These are phyloP conservation scores for Troilus luridus DNA, from an alignment of 2,888 invertebrate species.

Conservation along the genomic window DNA sequence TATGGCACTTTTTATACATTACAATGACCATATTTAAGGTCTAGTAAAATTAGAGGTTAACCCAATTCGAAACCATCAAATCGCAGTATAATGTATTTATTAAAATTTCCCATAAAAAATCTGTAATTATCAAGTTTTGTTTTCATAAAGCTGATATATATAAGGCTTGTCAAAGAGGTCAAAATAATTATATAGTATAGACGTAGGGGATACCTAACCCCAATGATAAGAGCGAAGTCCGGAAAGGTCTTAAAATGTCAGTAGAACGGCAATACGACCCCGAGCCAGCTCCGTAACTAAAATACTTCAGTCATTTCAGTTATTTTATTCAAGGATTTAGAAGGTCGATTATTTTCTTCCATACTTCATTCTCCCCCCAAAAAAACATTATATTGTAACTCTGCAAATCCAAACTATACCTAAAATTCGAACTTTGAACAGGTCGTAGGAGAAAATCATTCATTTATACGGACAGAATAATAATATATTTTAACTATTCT, in stretches of 20 bases:
- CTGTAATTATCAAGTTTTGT: neutral
- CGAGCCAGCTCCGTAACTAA: neutral
- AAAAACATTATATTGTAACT: too few species aligned
- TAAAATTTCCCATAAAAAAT: neutral
- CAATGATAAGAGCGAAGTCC: neutral
- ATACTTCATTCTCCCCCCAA: too few species aligned
- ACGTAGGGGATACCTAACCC: neutral
- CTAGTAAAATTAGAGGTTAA: too few species aligned
- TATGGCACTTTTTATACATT: too few species aligned
- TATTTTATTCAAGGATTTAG: neutral
- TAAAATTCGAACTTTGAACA: too few species aligned
- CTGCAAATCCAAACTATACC: too few species aligned
- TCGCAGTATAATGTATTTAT: too few species aligned
- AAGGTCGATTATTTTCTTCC: neutral
- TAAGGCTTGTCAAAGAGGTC: neutral
- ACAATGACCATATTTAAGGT: too few species aligned
- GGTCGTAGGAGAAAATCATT: too few species aligned
- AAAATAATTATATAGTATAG: neutral
- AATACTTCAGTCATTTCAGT: neutral
- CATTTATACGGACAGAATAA: too few species aligned
- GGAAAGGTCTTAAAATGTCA: constrained; percentile 29
- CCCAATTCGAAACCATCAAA: too few species aligned
- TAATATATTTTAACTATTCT: too few species aligned
- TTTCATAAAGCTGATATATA: neutral
- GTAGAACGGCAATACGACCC: neutral